Evolutionary conservation across 2,113 vertebrate genomes (phyloP).

Genomic region (Tricholaema leucomelas): DNA sequence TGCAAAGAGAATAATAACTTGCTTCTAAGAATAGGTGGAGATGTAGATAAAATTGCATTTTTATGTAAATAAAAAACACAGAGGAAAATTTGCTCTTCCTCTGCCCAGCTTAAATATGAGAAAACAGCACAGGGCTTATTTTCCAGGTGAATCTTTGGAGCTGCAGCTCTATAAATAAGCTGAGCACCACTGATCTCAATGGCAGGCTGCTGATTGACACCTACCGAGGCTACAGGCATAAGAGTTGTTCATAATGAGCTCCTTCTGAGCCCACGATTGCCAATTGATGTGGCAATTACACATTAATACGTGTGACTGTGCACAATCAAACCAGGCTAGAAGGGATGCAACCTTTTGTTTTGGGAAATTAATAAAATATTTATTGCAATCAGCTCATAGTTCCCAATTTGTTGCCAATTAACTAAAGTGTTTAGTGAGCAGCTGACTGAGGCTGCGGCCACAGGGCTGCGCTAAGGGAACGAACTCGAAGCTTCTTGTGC

Average conservation of each 20-base stretch:
- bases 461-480: not conserved
- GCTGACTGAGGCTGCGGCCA: slow-evolving; percentile 36
- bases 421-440: slow-evolving; percentile 34
- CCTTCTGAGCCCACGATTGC: slow-evolving; percentile 29
- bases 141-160: slow-evolving; percentile 27
- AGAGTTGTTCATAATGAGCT: slow-evolving; percentile 47
- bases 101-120: not conserved
- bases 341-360: slow-evolving; percentile 56
- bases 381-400: slow-evolving; percentile 49
- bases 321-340: slow-evolving; percentile 38
- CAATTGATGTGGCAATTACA: slow-evolving; percentile 58
- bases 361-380: slow-evolving; percentile 60
- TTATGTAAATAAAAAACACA: not conserved
- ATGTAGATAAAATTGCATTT: not conserved
- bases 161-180: slow-evolving; percentile 23
- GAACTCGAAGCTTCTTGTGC: not conserved
- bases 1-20: not conserved
- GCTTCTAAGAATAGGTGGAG: not conserved
- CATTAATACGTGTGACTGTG: slow-evolving; percentile 28
- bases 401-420: slow-evolving; percentile 65
- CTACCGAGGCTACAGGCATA: slow-evolving; percentile 9
- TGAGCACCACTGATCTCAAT: not conserved
- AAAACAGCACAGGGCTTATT: not conserved
- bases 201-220: slow-evolving; percentile 34
- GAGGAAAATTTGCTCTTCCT: not conserved